Percentiles rank a stretch among this genome's conserved stretches.
Evolutionary conservation across 2,888 invertebrate species (phyloP).

Genomic region (Heliothis peltigera): DNA sequence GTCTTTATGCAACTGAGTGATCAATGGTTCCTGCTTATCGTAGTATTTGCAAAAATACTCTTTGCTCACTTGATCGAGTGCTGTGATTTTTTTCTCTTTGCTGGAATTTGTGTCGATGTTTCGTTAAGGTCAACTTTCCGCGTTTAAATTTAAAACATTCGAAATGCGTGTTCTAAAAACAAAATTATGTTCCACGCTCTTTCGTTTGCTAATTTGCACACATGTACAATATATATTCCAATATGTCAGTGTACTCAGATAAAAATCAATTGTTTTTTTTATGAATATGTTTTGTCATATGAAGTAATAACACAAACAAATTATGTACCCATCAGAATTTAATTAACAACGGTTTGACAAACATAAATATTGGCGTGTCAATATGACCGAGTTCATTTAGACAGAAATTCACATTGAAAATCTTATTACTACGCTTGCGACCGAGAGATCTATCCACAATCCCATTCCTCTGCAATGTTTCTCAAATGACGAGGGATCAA

Average conservation of each 20-base stretch:
- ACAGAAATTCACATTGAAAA: conserved; percentile 82
- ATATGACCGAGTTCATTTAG: conserved; percentile 75
- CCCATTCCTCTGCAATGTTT: conserved; percentile 69
- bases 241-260: no score
- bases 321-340: conserved; percentile 54
- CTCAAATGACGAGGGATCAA: conserved; percentile 74
- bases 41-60: conserved; percentile 41
- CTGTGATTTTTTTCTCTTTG: conserved; percentile 47
- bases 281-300: not conserved
- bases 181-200: not conserved
- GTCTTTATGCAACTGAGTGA: conserved; percentile 52
- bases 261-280: not conserved
- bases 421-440: conserved; percentile 78
- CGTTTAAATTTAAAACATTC: conserved; percentile 9
- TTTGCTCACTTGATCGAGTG: conserved; percentile 42
- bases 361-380: conserved; percentile 66
- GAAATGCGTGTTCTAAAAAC: conserved; percentile 1
- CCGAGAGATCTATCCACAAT: conserved; percentile 62
- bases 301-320: conserved; percentile 50
- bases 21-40: conserved; percentile 56
- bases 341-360: conserved; percentile 58
- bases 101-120: conserved; percentile 39
- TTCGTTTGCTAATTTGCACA: not conserved
- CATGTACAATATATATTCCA: no score
- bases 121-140: conserved; percentile 22